Conservation (phyloP, 2,888 invertebrate genomes). For the Ormyrus thymus region DNA sequence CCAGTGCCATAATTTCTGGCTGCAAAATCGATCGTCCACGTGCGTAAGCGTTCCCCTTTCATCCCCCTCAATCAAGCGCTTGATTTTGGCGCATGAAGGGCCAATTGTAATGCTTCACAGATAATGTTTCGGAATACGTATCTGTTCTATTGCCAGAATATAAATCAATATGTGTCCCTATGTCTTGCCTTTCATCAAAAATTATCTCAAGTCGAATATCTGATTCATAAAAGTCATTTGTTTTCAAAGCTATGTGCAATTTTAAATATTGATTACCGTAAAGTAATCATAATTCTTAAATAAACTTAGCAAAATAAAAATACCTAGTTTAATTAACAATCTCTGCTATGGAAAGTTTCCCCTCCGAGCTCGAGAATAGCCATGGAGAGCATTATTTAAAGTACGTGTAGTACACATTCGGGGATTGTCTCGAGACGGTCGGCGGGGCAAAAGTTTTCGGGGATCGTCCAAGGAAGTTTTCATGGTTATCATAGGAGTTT, state of each 20-base stretch:
- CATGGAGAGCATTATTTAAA: constrained; percentile 49
- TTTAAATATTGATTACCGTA: too few species aligned
- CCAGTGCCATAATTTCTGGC: constrained; percentile 69
- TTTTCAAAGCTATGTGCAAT: too few species aligned
- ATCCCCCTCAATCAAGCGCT: not conserved
- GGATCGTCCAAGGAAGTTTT: constrained; percentile 43
- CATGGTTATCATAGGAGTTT: constrained; percentile 49
- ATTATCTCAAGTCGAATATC: too few species aligned
- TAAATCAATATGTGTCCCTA: too few species aligned
- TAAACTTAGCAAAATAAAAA: not conserved
- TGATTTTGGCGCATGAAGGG: constrained; percentile 5
- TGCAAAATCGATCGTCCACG: constrained; percentile 64
- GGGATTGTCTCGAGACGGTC: constrained; percentile 37
- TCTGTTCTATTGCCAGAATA: too few species aligned
- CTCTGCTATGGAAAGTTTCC: constrained; percentile 26
- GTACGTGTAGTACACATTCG: constrained; percentile 54
- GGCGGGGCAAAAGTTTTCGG: constrained; percentile 36
- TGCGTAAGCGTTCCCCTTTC: constrained; percentile 27
- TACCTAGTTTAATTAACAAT: constrained; percentile 38
- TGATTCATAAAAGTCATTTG: too few species aligned
- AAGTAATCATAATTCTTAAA: not conserved
- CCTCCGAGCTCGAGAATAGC: not conserved
- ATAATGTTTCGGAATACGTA: too few species aligned
- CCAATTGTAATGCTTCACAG: not conserved
- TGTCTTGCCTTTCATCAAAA: too few species aligned